Base-by-base conservation (phyloP, 2,888 invertebrate species). In the Luffia ferchaultella region DNA sequence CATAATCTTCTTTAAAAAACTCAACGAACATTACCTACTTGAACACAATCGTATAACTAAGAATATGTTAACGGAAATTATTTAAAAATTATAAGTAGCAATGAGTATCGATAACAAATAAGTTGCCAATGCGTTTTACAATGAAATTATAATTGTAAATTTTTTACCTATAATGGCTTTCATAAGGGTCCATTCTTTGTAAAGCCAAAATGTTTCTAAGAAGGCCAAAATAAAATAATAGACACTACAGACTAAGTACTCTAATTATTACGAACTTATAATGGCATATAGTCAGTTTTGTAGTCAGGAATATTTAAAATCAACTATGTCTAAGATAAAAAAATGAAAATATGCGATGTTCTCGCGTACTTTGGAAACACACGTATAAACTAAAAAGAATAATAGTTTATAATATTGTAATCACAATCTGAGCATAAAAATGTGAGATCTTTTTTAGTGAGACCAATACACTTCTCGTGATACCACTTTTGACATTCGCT, bases 381-480 rank as follows among this genome's bases (percentile, higher is more conserved):
- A 51, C 54, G 52, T 53, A 54, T 50, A 44, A 44, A 50, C 54
- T 52, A 53, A 51, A 57, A 54, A 50, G 50, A 16, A 44, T 44
- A 44, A 16, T 16, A 12, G 16, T 12, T 12, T 12, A 16, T 9
- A 7, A 44, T 44, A 12, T 16, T 54, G 50, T 54, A 53, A 57
- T 53, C 53, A 56, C 54, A 56, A 52, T 55, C 51, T 53, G 56
- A 44, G 52, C 54, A 58, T 53, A 56, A 50, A 56, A 55, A 55
- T 54, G 16, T 50, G 54, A 53, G 50, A 55, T 56, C 53, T 52
- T 55, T 55, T 56, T 54, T 40, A 48, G 48, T 9, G 48, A 40
- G 48, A 16, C 40, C 43, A 18, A 43, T 43, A 42, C 43, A 55
- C 50, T 52, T 50, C 48, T 54, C 54, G 45, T 54, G n/a, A n/a